Base-by-base conservation (phyloP, 2,797 vertebrate species). In the Takifugu rubripes region DNA sequence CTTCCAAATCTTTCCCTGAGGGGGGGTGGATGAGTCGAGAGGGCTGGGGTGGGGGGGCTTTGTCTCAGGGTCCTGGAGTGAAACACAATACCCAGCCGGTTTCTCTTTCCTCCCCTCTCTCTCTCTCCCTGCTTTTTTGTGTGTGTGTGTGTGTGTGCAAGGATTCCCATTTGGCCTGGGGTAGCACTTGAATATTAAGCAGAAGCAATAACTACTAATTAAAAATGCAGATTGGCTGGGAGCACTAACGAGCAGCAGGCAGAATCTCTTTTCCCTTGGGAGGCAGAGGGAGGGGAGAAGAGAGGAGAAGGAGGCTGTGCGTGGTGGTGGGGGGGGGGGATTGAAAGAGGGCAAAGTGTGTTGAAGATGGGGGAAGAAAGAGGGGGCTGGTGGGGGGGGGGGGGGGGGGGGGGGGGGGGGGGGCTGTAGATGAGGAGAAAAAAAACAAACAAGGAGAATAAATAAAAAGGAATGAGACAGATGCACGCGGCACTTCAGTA, bases 141-240 rank as follows among this genome's bases (percentile, higher is more conserved):
- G 82, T 86, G 27, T 29, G 27, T 29, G 27, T 77, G 11, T 43
- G 11, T 46, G 44, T 82, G 80, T 79, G 82, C 88, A 84, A 89
- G 88, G 90, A 90, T 92, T 92, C 90, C 91, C 90, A 91, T 91
- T 91, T 92, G 90, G 91, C 90, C 90, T 61, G 84, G 85, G 89
- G 90, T 89, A 88, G 89, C 91, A 91, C 90, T 92, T 92, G 91
- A 92, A 93, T 92, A 92, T 92, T 92, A 92, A 92, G 91, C 91
- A 92, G 90, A 91, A 86, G 92, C 91, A 92, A 92, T 92, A 93
- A 92, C 91, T 84, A 88, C 92, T 92, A 92, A 92, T 93, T 93
- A 92, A 93, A 92, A 92, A 92, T 92, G 91, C 91, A 92, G 91
- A 92, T 92, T 92, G 91, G 90, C 91, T 92, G 84, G 84, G 84